Evolutionary conservation across 35 echinoderm and acorn worm genomes (phyloP).

Genomic region (Heliocidaris erythrogramma): DNA sequence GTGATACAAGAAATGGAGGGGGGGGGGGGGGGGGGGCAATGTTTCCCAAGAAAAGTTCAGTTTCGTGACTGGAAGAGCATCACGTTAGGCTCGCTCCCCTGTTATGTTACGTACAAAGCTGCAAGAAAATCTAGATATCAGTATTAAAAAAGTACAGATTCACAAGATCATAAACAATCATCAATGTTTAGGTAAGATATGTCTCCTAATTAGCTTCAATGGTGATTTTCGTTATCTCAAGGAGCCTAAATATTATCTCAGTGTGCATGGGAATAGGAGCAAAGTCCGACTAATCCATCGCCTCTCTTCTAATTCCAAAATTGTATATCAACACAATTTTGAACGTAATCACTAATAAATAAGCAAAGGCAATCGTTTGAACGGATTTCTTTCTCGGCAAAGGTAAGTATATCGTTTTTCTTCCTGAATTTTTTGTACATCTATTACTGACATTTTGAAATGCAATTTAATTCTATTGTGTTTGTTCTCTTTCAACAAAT

Average conservation of each 20-base stretch:
- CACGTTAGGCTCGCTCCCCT: neutral
- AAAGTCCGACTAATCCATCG: neutral
- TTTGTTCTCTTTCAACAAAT: too few species aligned
- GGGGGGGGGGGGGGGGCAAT: too few species aligned
- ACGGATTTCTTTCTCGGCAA: neutral
- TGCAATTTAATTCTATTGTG: too few species aligned
- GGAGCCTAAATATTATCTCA: neutral
- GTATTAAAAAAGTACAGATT: neutral
- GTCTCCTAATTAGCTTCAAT: neutral
- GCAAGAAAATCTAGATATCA: neutral
- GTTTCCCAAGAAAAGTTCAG: too few species aligned
- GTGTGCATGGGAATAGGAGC: neutral
- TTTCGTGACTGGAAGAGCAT: neutral
- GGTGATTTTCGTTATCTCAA: neutral
- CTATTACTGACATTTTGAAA: too few species aligned
- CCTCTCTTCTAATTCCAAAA: neutral
- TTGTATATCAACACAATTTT: neutral
- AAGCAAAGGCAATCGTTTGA: neutral
- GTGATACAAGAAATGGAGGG: neutral
- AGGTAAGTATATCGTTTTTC: too few species aligned
- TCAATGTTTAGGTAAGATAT: neutral
- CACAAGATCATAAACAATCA: neutral
- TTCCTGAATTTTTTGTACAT: too few species aligned
- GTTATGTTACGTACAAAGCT: neutral
- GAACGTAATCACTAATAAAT: neutral